These are phyloP conservation scores for Cydia strobilella DNA, from an alignment of 1,140 invertebrate genomes.

Conservation along the genomic window DNA sequence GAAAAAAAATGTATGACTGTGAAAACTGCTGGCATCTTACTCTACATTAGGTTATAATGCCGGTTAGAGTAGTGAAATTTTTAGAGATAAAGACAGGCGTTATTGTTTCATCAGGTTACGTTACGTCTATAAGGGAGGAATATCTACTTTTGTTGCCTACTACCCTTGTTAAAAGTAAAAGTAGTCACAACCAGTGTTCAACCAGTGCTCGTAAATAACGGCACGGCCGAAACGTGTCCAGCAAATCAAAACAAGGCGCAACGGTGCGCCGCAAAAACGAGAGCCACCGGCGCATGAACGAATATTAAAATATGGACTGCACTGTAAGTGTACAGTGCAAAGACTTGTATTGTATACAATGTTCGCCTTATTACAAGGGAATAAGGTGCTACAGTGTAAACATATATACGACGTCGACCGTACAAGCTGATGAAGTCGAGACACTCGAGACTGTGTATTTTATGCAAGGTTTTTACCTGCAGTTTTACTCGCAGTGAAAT, in stretches of 20 bases:
- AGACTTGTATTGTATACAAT: not conserved
- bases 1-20: too few relatives aligned
- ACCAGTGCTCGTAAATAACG: conserved; percentile 26
- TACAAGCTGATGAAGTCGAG: not conserved
- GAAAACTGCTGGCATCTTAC: too few relatives aligned
- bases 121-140: not conserved
- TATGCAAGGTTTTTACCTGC: not conserved
- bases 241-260: conserved; percentile 31
- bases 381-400: not conserved
- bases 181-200: conserved; percentile 17
- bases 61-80: too few relatives aligned
- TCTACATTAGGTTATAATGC: too few relatives aligned
- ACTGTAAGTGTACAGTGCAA: conserved; percentile 14
- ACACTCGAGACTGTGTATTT: too few relatives aligned
- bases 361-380: not conserved
- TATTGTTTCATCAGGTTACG: not conserved
- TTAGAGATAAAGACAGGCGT: too few relatives aligned
- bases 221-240: conserved; percentile 24
- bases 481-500: not conserved
- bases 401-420: not conserved
- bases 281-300: conserved; percentile 27
- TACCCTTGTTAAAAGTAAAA: conserved; percentile 31
- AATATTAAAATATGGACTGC: conserved; percentile 32
- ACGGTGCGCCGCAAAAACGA: conserved; percentile 20
- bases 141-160: not conserved